These are phyloP conservation scores for Mus musculus DNA, from an alignment of 2,113 vertebrate species.

Conservation along the genomic window GRCm39 chr1:136335001-136335500, in stretches of 20 bases:
- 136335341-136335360: background rate
- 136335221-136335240: background rate
- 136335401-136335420: background rate
- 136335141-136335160: background rate
- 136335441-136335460: background rate
- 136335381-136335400: background rate
- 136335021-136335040: background rate
- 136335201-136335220: background rate
- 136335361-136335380: background rate
- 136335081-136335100: background rate
- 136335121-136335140: background rate
- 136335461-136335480: background rate
- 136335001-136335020: background rate
- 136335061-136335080: conserved; percentile 13
- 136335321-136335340: background rate
- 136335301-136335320: background rate
- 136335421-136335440: background rate
- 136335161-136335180: background rate
- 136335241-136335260: background rate
- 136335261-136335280: background rate
- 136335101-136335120: background rate
- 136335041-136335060: background rate
- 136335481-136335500: background rate
- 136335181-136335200: background rate
- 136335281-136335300: background rate